A percentile compares a stretch with the other conserved stretches of the same genome.
Conservation (phyloP, 2,797 vertebrate species). For the Lepus townsendii region DNA sequence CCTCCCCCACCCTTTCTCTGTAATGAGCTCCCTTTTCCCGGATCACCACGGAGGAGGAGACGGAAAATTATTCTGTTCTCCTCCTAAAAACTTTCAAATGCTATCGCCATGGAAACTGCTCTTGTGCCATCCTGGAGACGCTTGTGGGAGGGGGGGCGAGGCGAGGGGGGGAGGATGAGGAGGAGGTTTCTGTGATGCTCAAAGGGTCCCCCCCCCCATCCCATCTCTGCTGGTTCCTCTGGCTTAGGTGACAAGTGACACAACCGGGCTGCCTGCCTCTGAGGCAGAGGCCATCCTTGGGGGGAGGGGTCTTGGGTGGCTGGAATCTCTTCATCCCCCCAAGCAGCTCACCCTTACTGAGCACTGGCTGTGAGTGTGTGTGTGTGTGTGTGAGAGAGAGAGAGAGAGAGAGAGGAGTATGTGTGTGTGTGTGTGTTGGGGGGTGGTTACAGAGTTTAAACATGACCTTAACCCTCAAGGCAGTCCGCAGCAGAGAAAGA, state of each 20-base stretch:
- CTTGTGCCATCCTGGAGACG: constrained; percentile 80
- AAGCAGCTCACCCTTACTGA: background rate
- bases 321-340: background rate
- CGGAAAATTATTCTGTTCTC: constrained; percentile 89
- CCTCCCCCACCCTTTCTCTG: constrained; percentile 78
- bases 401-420: background rate
- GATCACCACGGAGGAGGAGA: constrained; percentile 87
- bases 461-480: background rate
- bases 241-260: background rate
- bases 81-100: constrained; percentile 91
- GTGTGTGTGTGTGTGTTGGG: background rate
- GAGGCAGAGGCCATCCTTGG: background rate
- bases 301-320: background rate
- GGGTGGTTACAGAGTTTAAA: background rate
- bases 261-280: background rate
- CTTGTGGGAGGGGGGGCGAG: constrained; percentile 74
- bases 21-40: constrained; percentile 88
- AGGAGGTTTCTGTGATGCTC: background rate
- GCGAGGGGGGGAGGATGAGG: background rate
- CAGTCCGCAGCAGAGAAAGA: background rate
- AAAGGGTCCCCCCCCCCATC: background rate
- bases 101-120: constrained; percentile 91
- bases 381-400: background rate
- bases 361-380: background rate
- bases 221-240: background rate